Conservation (phyloP, 2,797 vertebrate genomes). For the Epinephelus malabaricus region DNA sequence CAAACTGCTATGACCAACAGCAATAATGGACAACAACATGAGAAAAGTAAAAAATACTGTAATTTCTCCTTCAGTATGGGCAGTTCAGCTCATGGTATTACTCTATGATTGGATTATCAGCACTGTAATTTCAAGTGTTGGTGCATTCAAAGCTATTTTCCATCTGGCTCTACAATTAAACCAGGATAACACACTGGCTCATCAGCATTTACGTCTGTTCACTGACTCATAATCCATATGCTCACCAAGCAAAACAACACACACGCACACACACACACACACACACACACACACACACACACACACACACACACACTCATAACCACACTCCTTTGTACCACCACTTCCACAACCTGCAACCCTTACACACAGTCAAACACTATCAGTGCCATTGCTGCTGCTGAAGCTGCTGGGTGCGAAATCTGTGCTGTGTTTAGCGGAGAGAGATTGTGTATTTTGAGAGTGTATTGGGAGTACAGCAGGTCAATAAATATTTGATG, state of each 20-base stretch:
- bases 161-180: constrained; percentile 37
- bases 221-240: constrained; percentile 43
- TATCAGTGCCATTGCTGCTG: constrained; percentile 28
- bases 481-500: constrained; percentile 95
- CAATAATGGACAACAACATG: background rate
- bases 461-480: constrained; percentile 91
- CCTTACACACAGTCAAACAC: constrained; percentile 12
- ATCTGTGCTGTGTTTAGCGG: constrained; percentile 73
- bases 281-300: background rate
- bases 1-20: background rate
- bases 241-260: constrained; percentile 17
- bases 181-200: constrained; percentile 2
- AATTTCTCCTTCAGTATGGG: background rate
- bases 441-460: constrained; percentile 86
- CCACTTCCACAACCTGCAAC: constrained; percentile 8
- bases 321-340: background rate
- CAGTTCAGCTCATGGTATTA: background rate
- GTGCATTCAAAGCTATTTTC: constrained; percentile 20
- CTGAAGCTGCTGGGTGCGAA: constrained; percentile 60
- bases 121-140: background rate
- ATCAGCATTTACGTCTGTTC: constrained; percentile 17
- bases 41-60: background rate
- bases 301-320: background rate
- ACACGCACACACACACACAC: background rate
- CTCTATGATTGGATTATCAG: constrained; percentile 3